Evolutionary conservation across 2,797 vertebrate genomes (phyloP).

Genomic region (Pangasius sanitwongsei): DNA sequence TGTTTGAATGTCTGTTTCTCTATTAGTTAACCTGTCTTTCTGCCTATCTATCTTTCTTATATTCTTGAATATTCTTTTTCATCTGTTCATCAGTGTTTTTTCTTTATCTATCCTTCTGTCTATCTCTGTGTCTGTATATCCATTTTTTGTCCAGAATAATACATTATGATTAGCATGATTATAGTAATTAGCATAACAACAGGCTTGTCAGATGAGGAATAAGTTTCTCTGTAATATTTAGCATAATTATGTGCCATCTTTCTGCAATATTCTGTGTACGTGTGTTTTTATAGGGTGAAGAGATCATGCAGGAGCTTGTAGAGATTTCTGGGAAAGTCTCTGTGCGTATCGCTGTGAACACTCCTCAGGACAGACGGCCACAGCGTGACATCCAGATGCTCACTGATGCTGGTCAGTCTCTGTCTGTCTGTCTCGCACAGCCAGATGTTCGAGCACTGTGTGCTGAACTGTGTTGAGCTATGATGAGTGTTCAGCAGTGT

Average conservation of each 20-base stretch:
- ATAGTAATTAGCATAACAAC: neutral
- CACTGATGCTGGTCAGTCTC: neutral
- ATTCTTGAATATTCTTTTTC: neutral
- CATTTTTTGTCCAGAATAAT: neutral
- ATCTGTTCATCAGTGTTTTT: neutral
- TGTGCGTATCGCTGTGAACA: slow-evolving; percentile 82
- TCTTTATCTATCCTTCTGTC: neutral
- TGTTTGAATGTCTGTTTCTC: neutral
- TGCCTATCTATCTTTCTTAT: neutral
- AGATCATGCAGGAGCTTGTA: slow-evolving; percentile 75
- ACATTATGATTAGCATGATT: neutral
- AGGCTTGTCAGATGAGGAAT: neutral
- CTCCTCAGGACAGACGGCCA: slow-evolving; percentile 52
- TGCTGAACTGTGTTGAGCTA: neutral
- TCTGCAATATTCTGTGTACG: too few relatives aligned
- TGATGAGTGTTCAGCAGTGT: neutral
- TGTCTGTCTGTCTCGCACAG: neutral
- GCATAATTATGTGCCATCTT: neutral
- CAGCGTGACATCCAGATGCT: slow-evolving; percentile 66
- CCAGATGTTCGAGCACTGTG: too few relatives aligned
- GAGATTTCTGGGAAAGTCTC: slow-evolving; percentile 71
- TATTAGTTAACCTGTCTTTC: too few relatives aligned
- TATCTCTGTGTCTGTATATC: neutral
- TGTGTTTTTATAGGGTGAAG: slow-evolving; percentile 77
- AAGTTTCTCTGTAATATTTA: neutral